Conservation (phyloP, 2,888 invertebrate genomes). For the Tromatobia lineatoria region DNA sequence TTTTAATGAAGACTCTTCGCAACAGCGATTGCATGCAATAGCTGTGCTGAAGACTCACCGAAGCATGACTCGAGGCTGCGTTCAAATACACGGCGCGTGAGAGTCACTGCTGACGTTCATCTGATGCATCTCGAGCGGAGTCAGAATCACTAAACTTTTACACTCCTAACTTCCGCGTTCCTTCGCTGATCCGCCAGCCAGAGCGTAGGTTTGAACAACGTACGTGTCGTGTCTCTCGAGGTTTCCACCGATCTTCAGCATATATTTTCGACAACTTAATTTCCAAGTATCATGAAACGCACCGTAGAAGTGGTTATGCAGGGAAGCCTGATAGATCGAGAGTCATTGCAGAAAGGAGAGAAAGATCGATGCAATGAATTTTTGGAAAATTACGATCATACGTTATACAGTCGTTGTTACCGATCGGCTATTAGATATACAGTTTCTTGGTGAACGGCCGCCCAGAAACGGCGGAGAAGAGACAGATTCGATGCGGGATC, state of each 20-base stretch:
- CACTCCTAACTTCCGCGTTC: constrained; percentile 55
- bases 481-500: constrained; percentile 74
- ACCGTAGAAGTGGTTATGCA: background rate
- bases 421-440: constrained; percentile 31
- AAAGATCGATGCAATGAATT: constrained; percentile 57
- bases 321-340: constrained; percentile 49
- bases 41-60: background rate
- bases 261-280: constrained; percentile 62
- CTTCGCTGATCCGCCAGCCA: background rate
- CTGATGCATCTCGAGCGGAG: constrained; percentile 9
- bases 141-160: constrained; percentile 30
- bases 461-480: constrained; percentile 59
- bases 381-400: constrained; percentile 59
- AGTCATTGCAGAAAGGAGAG: constrained; percentile 1
- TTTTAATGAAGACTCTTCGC: background rate
- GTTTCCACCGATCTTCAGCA: constrained; percentile 33
- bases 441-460: constrained; percentile 8
- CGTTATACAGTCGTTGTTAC: background rate
- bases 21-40: background rate
- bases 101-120: constrained; percentile 25
- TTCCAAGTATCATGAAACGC: constrained; percentile 62
- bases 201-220: background rate
- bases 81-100: constrained; percentile 5
- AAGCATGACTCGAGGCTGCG: background rate
- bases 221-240: constrained; percentile 24